These are phyloP conservation scores for Cavia aperea DNA, from an alignment of 2,113 vertebrate species.

Conservation along the genomic window DNA sequence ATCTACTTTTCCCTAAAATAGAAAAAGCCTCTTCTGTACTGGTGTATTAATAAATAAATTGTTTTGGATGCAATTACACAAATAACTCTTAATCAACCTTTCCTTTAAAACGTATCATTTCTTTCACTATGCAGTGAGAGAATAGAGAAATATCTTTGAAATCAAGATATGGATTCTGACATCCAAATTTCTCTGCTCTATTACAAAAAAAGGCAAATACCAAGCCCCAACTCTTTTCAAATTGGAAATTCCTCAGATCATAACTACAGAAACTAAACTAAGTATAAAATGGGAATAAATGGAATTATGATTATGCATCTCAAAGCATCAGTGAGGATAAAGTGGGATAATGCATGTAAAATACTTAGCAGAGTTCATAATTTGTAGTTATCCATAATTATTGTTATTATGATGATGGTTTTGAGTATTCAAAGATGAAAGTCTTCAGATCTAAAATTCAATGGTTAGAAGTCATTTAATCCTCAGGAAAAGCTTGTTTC, in stretches of 20 bases:
- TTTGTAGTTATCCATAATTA: constrained; percentile 26
- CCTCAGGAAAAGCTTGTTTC: not conserved
- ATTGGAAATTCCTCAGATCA: not conserved
- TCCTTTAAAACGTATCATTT: constrained; percentile 20
- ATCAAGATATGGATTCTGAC: not conserved
- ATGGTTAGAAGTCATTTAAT: constrained; percentile 31
- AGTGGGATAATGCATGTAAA: constrained; percentile 11
- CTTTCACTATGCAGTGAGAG: not conserved
- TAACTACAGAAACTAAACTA: not conserved
- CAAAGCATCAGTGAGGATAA: not conserved
- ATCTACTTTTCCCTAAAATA: not conserved
- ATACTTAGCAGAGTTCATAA: not conserved
- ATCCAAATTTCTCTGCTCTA: not conserved
- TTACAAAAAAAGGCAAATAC: constrained; percentile 20
- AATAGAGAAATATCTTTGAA: constrained; percentile 23
- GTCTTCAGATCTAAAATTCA: not conserved
- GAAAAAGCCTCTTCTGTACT: not conserved
- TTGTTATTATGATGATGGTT: constrained; percentile 28
- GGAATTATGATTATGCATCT: not conserved
- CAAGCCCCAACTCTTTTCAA: constrained; percentile 18
- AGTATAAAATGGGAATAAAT: constrained; percentile 15
- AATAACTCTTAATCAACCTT: constrained; percentile 11
- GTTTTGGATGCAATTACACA: not conserved
- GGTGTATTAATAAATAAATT: constrained; percentile 9
- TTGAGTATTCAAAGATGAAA: constrained; percentile 3